Conservation (phyloP, 92 coral and sea anemone species). For the Actinostola sp. region DNA sequence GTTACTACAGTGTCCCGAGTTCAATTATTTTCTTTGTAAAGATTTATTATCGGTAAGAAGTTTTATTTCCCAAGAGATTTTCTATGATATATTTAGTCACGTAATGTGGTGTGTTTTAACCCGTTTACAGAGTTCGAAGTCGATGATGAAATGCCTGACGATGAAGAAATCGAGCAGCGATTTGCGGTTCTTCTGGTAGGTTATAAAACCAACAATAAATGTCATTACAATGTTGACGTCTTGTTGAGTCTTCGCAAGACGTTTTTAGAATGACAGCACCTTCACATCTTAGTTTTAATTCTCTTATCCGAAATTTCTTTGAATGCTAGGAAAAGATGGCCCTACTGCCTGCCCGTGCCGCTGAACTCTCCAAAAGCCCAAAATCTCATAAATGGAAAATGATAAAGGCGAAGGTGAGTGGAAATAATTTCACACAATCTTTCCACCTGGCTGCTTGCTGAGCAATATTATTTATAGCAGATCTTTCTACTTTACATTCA, state of each 20-base stretch:
- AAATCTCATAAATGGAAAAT: conserved; percentile 96
- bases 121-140: conserved; percentile 76
- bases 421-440: not conserved
- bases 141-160: conserved; percentile 96
- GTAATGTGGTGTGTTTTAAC: not conserved
- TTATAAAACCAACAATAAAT: not conserved
- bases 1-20: too few species aligned
- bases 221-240: conserved; percentile 11
- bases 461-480: conserved; percentile 9
- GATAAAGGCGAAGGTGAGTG: conserved; percentile 89
- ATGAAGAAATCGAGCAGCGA: conserved; percentile 89
- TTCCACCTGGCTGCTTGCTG: conserved; percentile 8
- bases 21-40: too few species aligned
- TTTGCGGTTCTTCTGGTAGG: conserved; percentile 85
- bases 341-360: conserved; percentile 90
- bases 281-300: not conserved
- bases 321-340: conserved; percentile 88
- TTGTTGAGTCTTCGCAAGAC: not conserved
- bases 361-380: conserved; percentile 88
- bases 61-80: conserved; percentile 15
- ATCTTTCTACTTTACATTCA: not conserved
- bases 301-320: not conserved
- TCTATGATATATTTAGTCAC: not conserved
- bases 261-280: not conserved
- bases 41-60: too few species aligned